Evolutionary conservation across 2,113 vertebrate genomes (phyloP).

Genomic region (Brienomyrus brachyistius): DNA sequence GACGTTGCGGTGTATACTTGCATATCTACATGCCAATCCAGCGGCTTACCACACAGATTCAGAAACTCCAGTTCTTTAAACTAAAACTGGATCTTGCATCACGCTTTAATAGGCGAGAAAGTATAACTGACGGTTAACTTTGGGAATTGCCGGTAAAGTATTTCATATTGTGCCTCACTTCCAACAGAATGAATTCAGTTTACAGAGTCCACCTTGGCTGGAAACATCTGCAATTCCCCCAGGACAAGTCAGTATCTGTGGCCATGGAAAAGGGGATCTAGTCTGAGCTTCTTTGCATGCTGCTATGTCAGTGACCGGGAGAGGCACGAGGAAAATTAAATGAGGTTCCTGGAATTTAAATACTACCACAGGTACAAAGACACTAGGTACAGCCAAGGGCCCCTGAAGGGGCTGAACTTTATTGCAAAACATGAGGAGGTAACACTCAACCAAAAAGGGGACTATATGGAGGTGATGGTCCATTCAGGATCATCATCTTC

Average conservation of each 20-base stretch:
- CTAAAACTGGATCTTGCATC: not conserved
- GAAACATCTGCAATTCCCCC: too few species aligned
- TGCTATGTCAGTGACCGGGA: too few species aligned
- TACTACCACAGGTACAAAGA: not conserved
- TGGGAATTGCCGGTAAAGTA: not conserved
- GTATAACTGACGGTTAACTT: not conserved
- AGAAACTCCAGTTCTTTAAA: not conserved
- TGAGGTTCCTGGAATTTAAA: not conserved
- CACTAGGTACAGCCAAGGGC: not conserved
- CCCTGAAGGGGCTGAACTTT: not conserved
- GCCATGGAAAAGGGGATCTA: too few species aligned
- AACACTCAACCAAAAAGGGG: not conserved
- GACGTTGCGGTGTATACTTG: not conserved
- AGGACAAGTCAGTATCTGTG: too few species aligned
- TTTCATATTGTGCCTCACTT: not conserved
- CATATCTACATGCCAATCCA: not conserved
- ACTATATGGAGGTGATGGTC: not conserved
- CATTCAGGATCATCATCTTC: not conserved
- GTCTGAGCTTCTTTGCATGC: too few species aligned
- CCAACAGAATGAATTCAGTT: not conserved
- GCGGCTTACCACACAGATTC: not conserved
- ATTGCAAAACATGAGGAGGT: too few species aligned
- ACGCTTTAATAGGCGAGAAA: not conserved
- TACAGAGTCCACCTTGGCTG: not conserved
- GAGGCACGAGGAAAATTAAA: too few species aligned